These are phyloP conservation scores for Latrodectus elegans DNA, from an alignment of 2,888 invertebrate species.

Conservation along the genomic window DNA sequence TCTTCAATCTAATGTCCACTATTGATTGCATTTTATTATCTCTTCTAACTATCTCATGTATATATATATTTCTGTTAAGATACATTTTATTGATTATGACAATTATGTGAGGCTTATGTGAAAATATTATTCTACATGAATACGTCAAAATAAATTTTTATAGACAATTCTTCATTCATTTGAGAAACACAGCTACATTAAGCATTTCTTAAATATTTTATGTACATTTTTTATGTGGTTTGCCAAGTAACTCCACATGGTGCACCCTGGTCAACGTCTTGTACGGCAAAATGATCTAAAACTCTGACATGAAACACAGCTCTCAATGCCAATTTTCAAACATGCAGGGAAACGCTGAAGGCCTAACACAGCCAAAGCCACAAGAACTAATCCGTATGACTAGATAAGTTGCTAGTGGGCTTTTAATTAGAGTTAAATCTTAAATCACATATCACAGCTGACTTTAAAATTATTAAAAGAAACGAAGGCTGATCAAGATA, in stretches of 20 bases:
- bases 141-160: too few relatives aligned
- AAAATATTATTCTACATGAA: too few relatives aligned
- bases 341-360: neutral
- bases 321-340: neutral
- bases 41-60: too few relatives aligned
- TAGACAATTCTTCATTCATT: too few relatives aligned
- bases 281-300: neutral
- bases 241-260: neutral
- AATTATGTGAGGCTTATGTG: too few relatives aligned
- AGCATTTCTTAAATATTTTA: too few relatives aligned
- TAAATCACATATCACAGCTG: neutral
- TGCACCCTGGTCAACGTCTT: neutral
- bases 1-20: too few relatives aligned
- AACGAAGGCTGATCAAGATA: neutral
- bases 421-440: neutral
- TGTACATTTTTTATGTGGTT: too few relatives aligned
- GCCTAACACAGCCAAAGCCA: neutral
- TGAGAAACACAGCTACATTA: too few relatives aligned
- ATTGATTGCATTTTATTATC: too few relatives aligned
- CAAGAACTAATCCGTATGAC: neutral
- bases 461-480: neutral
- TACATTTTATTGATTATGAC: too few relatives aligned
- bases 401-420: neutral
- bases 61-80: too few relatives aligned
- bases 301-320: neutral